Evolutionary conservation across 2,797 vertebrate species (phyloP).

Genomic region (Ispidina picta): DNA sequence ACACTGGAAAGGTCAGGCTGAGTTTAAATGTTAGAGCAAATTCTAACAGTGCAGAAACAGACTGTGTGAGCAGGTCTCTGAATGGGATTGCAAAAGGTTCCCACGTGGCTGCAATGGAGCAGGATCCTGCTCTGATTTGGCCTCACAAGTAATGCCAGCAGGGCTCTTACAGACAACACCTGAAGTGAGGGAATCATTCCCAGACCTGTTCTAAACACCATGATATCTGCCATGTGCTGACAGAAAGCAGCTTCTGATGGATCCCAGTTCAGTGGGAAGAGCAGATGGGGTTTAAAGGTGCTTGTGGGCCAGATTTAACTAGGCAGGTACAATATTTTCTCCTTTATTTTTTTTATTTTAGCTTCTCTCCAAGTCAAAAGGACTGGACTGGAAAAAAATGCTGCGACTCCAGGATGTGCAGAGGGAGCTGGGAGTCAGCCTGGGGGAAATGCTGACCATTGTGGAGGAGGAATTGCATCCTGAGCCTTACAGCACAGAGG

Average conservation of each 20-base stretch:
- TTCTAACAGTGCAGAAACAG: not conserved
- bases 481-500: conserved; percentile 88
- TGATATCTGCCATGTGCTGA: not conserved
- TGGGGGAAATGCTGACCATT: conserved; percentile 89
- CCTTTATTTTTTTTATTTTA: conserved; percentile 65
- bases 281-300: not conserved
- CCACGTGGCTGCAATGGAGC: conserved; percentile 22
- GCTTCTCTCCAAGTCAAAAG: conserved; percentile 87
- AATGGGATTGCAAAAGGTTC: not conserved
- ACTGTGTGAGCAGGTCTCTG: not conserved
- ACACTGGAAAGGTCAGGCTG: not conserved
- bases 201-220: too few relatives aligned
- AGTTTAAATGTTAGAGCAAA: not conserved
- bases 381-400: conserved; percentile 80
- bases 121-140: not conserved
- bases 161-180: not conserved
- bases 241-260: not conserved
- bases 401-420: conserved; percentile 89
- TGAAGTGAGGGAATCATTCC: not conserved
- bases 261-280: not conserved
- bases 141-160: not conserved
- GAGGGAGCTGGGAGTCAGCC: conserved; percentile 78
- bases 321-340: conserved; percentile 1
- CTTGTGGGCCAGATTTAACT: not conserved
- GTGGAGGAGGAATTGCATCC: conserved; percentile 88